Evolutionary conservation across 1,140 invertebrate genomes (phyloP), one percentile per base, ranked within the genome.

Genomic region (Sycophila sp.): DNA sequence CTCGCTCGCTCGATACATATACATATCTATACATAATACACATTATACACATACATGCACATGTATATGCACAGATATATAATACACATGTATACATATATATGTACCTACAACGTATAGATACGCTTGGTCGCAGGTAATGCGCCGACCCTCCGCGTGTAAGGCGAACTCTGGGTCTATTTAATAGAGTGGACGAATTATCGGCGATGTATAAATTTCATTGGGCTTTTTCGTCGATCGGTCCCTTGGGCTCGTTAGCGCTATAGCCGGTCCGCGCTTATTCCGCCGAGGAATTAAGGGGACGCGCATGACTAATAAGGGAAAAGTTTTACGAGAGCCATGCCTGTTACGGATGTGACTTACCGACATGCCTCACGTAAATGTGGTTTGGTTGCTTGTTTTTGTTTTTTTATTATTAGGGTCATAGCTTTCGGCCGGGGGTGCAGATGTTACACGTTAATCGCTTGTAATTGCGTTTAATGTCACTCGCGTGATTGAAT

Each of bases 151-250:
- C n/a, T n/a, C n/a, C n/a, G n/a, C n/a, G 53, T 22, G 28, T 53
- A 53, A 53, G 34, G 47, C 15, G 26, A 36, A 64, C 45, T 40
- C 11, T 40, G 34, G 32, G 42, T 11, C 28, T 24, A 47, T 51
- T 63, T 17, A 51, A 63, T 47, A 3, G 34, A 65, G 28, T 4
- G 24, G 8, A 19, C 22, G 7, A 47, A 34, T 67, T 63, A 58
- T 56, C 38, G 30, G 15, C 24, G 19, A 32, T 10, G 51, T 47
- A n/a, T n/a, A 15, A 55, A 55, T 45, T 58, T 26, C 28, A n/a
- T n/a, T n/a, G 53, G 13, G 66, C 40, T 69, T 49, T 69, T 69
- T 62, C 34, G 51, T 5, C 24, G 26, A 66, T 66, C 56, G 42
- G 13, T 56, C 28, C 47, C 38, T 7, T 0, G 5, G 8, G 26